Base-by-base conservation (phyloP, 2,888 invertebrate species). In the Protophormia terraenovae region DNA sequence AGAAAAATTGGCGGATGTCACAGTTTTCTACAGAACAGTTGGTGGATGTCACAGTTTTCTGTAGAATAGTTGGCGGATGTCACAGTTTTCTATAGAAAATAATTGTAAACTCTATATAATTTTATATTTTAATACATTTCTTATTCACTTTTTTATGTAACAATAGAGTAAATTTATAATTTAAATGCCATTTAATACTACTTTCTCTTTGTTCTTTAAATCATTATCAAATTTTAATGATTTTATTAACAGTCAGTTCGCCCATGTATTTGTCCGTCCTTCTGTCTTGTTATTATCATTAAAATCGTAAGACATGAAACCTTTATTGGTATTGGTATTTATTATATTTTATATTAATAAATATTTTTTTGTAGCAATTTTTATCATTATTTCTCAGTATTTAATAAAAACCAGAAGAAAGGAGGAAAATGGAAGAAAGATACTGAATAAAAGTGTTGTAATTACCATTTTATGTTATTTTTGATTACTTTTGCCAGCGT, bases 391-490 rank as follows among this genome's bases (percentile, higher is more conserved):
- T 62, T 35, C 3, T 24, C 4, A 29, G n/a, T 67, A n/a, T 77
- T 66, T 6, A 10, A 41, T 22, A 10, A 41, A 64, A 35, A 38
- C 24, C 3, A 29, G 8, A 2, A 29, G 53, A 1, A 41, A 41
- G 2, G n/a, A 50, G 4, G 7, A 7, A 47, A 47, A 7, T 6
- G 5, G n/a, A 55, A 66, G 47, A 41, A 53, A 14, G 16, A 22
- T 58, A 47, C 5, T 12, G 4, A 3, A 62, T 22, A 50, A 75
- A 47, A 60, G 45, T 55, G 58, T 24, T 47, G 53, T 72, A 62
- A 75, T 81, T 69, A 62, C 38, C 8, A 53, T 62, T 75, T 81
- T 29, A 75, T 75, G 47, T 66, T 38, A 7, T 67, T 38, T 22
- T 45, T 60, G 22, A 66, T 67, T 75, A 50, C 72, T 66, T 81